Conservation (phyloP, 2,113 vertebrate genomes). For the Erythrocercus mccallii region DNA sequence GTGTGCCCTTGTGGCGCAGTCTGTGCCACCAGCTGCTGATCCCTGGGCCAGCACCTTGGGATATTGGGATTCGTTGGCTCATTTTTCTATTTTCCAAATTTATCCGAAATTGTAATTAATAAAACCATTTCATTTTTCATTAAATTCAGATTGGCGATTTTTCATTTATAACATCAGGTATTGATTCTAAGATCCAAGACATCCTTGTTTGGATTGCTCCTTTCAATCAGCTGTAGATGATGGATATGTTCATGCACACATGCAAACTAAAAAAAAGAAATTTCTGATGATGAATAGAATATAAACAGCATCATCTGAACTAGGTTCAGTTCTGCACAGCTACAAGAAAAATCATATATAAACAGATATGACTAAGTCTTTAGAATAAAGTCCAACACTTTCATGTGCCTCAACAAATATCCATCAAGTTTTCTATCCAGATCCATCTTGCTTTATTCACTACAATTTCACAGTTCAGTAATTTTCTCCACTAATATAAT, state of each 20-base stretch:
- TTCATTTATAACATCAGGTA: too few species aligned
- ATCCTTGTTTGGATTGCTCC: not conserved
- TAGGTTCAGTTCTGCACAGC: not conserved
- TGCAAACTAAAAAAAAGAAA: not conserved
- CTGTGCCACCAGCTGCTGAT: too few species aligned
- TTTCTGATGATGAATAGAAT: not conserved
- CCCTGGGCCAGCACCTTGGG: too few species aligned
- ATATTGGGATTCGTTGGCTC: too few species aligned
- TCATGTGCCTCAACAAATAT: not conserved
- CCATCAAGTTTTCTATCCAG: not conserved
- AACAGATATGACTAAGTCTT: not conserved
- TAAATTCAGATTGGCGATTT: too few species aligned
- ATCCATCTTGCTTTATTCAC: not conserved
- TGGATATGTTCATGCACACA: rapidly evolving
- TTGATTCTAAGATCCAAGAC: not conserved
- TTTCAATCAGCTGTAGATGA: not conserved
- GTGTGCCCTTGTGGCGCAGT: too few species aligned
- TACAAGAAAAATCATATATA: not conserved
- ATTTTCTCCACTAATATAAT: not conserved
- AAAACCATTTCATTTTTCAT: too few species aligned
- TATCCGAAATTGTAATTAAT: too few species aligned
- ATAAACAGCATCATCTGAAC: not conserved
- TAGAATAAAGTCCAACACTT: not conserved
- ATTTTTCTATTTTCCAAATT: too few species aligned
- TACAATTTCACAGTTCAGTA: not conserved